phyloP scores from a whole-genome alignment of 2,888 invertebrate genomes.

The Drosophila aldrichi region DNA sequence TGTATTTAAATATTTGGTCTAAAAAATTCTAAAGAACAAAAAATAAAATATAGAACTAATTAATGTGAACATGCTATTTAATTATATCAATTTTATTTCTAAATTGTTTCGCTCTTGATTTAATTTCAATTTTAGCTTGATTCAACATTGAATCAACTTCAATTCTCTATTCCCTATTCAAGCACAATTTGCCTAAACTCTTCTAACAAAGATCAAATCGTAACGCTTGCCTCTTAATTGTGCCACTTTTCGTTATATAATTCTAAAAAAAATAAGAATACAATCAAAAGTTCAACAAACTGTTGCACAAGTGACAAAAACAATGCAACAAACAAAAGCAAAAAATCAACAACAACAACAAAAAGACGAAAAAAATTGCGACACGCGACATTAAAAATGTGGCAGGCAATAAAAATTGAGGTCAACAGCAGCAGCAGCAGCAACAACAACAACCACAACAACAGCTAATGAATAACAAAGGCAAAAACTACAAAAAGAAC shows the following conservation, averaged over 20 bases:
- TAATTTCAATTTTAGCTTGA: background rate
- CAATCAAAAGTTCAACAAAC: constrained; percentile 70
- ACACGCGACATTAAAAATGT: constrained; percentile 79
- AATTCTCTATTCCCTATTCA: background rate
- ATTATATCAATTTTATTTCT: background rate
- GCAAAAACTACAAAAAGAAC: constrained; percentile 34
- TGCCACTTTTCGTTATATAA: constrained; percentile 40
- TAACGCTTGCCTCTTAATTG: constrained; percentile 29
- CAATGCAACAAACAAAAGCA: constrained; percentile 12
- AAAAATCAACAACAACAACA: background rate
- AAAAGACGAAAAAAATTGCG: constrained; percentile 46
- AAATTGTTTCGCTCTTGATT: background rate
- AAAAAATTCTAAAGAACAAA: too few relatives aligned
- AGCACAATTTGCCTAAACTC: background rate
- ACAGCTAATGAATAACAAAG: constrained; percentile 72
- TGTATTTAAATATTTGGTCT: too few relatives aligned
- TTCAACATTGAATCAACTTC: background rate
- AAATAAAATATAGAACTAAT: too few relatives aligned
- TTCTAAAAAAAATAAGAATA: constrained; percentile 9
- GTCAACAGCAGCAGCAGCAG: constrained; percentile 67
- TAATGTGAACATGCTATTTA: background rate
- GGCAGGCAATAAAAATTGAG: constrained; percentile 78
- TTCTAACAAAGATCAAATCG: constrained; percentile 10
- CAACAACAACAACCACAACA: constrained; percentile 2
- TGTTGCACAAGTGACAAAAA: constrained; percentile 66